Percentiles rank a stretch among this genome's conserved stretches.
phyloP scores from a whole-genome alignment of 2,113 vertebrate genomes.

The Sitta europaea region DNA sequence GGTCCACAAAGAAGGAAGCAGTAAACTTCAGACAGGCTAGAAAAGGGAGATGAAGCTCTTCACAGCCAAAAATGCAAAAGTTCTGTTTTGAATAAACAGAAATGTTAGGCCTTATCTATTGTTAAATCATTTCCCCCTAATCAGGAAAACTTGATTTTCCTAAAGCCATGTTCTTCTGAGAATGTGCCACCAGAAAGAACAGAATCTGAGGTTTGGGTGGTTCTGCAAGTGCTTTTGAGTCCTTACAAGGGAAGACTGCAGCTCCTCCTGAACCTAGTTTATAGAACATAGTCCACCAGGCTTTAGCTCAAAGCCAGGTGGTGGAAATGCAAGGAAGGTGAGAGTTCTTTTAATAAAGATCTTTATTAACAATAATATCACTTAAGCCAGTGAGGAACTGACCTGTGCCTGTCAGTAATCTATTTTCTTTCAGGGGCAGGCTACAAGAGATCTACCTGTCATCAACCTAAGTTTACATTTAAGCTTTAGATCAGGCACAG shows the following conservation, averaged over 20 bases:
- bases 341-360: neutral
- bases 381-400: neutral
- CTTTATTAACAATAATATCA: neutral
- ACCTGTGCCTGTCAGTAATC: neutral
- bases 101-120: neutral
- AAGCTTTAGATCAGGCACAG: neutral
- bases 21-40: neutral
- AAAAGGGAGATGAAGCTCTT: neutral
- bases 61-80: neutral
- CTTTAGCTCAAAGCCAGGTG: neutral
- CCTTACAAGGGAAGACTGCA: neutral
- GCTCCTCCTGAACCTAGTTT: neutral
- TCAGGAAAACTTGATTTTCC: neutral
- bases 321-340: neutral
- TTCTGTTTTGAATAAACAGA: neutral
- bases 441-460: neutral
- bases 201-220: neutral
- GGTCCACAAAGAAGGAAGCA: neutral
- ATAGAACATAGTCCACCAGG: neutral
- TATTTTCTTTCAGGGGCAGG: neutral
- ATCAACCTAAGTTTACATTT: neutral
- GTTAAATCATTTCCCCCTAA: neutral
- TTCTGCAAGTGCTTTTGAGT: neutral
- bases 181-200: neutral
- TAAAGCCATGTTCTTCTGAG: neutral